Evolutionary conservation across 2,113 vertebrate species (phyloP).

Genomic region (Trichechus manatus): DNA sequence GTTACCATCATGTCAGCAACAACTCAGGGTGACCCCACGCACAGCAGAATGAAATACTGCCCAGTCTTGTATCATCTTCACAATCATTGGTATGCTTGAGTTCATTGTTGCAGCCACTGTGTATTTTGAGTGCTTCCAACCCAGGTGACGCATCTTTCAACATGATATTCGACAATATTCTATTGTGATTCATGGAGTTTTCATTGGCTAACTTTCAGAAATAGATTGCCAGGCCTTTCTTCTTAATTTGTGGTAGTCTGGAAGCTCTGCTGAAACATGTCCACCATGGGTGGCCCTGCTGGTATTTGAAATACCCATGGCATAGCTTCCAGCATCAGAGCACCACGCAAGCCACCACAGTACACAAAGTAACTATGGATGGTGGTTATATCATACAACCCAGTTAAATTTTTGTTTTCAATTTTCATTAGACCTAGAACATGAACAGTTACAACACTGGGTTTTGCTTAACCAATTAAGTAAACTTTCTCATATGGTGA

Average conservation of each 20-base stretch:
- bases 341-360: background rate
- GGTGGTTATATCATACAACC: background rate
- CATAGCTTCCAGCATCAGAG: background rate
- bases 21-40: too few relatives aligned
- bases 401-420: slow-evolving; percentile 35
- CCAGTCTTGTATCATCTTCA: background rate
- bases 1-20: background rate
- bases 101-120: too few relatives aligned
- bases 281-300: background rate
- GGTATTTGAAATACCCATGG: background rate
- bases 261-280: background rate
- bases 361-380: background rate
- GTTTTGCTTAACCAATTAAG: slow-evolving; percentile 48
- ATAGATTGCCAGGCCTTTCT: background rate
- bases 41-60: background rate
- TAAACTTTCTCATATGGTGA: background rate
- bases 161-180: background rate
- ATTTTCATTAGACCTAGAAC: background rate
- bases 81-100: too few relatives aligned
- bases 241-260: background rate
- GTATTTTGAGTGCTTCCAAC: background rate
- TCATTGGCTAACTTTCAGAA: background rate
- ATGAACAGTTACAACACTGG: background rate
- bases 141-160: background rate
- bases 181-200: background rate